phyloP scores from a whole-genome alignment of 2,113 vertebrate genomes.

The Zapus hudsonius region DNA sequence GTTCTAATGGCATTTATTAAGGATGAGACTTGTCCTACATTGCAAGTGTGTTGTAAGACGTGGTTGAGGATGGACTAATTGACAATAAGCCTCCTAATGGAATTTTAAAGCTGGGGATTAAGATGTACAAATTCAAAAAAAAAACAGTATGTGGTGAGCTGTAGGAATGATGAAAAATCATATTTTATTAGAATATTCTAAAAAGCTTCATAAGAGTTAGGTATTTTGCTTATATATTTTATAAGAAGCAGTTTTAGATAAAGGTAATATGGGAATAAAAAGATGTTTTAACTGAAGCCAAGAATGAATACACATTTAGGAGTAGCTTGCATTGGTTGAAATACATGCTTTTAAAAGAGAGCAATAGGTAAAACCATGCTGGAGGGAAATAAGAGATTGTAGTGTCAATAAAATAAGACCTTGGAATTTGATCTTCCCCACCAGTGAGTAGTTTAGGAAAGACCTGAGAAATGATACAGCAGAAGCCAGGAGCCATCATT shows the following conservation, averaged over 20 bases:
- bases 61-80: constrained; percentile 13
- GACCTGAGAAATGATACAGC: background rate
- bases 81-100: background rate
- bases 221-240: background rate
- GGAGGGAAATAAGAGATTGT: background rate
- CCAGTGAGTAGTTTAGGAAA: background rate
- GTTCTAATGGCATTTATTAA: background rate
- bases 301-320: background rate
- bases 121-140: background rate
- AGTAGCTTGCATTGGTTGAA: background rate
- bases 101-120: background rate
- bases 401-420: background rate
- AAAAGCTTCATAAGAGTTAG: background rate
- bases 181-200: background rate
- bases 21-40: background rate
- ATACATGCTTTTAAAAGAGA: background rate
- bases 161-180: background rate
- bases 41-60: background rate
- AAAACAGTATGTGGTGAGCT: background rate
- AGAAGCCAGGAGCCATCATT: background rate
- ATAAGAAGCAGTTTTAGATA: background rate
- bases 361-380: background rate
- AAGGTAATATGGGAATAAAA: background rate
- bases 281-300: background rate
- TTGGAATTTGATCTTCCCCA: background rate